Percentiles rank a stretch among this genome's conserved stretches.
Evolutionary conservation across 1,140 invertebrate species (phyloP).

Genomic region (Portunus trituberculatus): DNA sequence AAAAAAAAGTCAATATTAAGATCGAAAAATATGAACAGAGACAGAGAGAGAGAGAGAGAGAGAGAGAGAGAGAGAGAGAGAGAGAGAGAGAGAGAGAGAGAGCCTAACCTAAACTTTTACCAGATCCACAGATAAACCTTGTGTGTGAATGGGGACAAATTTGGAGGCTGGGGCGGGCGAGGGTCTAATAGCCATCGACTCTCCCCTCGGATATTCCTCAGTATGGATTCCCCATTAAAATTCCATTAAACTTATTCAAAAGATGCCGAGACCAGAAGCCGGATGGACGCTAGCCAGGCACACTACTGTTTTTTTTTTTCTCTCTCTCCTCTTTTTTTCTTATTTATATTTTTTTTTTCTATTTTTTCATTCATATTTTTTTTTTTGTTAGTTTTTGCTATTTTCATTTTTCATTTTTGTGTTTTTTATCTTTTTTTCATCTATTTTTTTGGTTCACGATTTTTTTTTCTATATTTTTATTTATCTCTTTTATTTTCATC

Average conservation of each 20-base stretch:
- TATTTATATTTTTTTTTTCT: not conserved
- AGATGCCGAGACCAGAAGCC: conserved; percentile 30
- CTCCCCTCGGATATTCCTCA: conserved; percentile 39
- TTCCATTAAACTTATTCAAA: conserved; percentile 62
- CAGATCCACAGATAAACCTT: conserved; percentile 29
- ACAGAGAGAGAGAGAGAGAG: no score
- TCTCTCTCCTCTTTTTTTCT: not conserved
- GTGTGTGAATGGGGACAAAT: conserved; percentile 37
- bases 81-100: conserved; percentile 26
- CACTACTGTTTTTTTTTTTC: not conserved
- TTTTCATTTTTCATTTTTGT: not conserved
- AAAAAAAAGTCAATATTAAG: no score
- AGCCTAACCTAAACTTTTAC: conserved; percentile 17
- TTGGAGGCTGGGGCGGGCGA: not conserved
- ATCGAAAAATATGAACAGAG: no score
- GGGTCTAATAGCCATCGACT: conserved; percentile 43
- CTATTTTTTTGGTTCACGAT: not conserved
- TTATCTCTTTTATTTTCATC: no score
- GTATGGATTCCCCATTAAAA: conserved; percentile 53
- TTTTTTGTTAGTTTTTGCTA: not conserved
- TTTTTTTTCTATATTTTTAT: not conserved
- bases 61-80: not conserved
- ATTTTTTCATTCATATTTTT: not conserved
- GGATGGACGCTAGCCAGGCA: not conserved
- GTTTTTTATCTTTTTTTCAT: not conserved